These are phyloP conservation scores for Climacteris rufus DNA, from an alignment of 2,113 vertebrate species.

Conservation along the genomic window DNA sequence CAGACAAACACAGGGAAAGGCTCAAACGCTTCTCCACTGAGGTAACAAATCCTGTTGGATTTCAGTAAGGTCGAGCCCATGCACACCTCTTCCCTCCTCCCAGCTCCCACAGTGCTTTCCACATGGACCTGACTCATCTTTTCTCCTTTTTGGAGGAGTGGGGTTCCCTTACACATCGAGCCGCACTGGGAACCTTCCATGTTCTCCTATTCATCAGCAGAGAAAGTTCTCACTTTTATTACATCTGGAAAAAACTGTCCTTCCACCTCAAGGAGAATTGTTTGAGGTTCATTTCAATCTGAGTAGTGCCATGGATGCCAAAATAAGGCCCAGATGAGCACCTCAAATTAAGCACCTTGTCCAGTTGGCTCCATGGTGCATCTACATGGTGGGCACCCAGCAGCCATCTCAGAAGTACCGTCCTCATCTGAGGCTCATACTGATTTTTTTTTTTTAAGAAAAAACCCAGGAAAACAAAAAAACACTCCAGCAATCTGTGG, in stretches of 20 bases:
- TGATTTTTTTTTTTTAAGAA: neutral
- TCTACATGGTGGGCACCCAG: accelerated
- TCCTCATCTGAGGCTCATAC: neutral
- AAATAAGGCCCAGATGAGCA: neutral
- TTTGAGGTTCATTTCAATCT: neutral
- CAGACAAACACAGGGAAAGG: neutral
- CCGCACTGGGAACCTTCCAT: accelerated
- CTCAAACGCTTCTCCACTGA: neutral
- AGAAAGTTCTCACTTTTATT: neutral
- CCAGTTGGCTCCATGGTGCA: neutral
- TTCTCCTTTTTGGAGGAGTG: neutral
- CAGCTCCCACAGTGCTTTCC: accelerated
- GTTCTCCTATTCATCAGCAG: neutral
- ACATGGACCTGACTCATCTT: neutral
- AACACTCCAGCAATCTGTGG: neutral
- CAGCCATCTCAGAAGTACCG: neutral
- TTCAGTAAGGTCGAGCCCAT: neutral
- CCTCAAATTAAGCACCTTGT: neutral
- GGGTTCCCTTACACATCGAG: neutral
- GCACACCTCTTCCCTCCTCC: neutral
- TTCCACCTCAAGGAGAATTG: neutral
- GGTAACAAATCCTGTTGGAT: neutral
- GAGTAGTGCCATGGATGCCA: accelerated
- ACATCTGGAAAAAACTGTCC: neutral
- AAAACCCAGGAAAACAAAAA: neutral